A percentile compares a stretch with the other conserved stretches of the same genome.
These are phyloP conservation scores for Drosophila grimshawi DNA, from an alignment of 1,140 invertebrate genomes.

Conservation along the genomic window DNA sequence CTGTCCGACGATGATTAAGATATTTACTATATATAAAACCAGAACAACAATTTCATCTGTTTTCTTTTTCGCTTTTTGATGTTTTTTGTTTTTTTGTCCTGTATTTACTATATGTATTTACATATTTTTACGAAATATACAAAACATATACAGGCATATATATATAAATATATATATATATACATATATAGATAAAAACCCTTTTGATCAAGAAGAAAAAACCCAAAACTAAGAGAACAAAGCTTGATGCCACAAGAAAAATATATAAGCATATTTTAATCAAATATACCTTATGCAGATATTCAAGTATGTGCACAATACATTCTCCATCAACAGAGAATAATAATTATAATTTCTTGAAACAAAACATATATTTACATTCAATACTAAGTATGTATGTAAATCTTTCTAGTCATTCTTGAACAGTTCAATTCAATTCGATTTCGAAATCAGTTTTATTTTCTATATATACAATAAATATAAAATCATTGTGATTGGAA, in stretches of 20 bases:
- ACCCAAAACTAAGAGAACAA: slow-evolving; percentile 5
- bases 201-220: slow-evolving; percentile 17
- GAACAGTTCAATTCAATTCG: too few species aligned
- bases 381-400: too few species aligned
- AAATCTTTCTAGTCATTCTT: too few species aligned
- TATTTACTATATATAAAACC: slow-evolving; percentile 17
- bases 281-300: slow-evolving; percentile 20
- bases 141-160: slow-evolving; percentile 49
- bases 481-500: background rate
- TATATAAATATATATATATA: background rate
- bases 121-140: slow-evolving; percentile 46
- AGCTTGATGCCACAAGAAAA: slow-evolving; percentile 11
- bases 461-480: background rate
- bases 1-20: slow-evolving; percentile 80
- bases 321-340: background rate
- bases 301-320: slow-evolving; percentile 2
- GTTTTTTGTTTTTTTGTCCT: slow-evolving; percentile 31
- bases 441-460: too few species aligned
- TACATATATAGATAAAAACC: slow-evolving; percentile 9
- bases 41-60: slow-evolving; percentile 11
- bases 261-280: slow-evolving; percentile 19
- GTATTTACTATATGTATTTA: slow-evolving; percentile 32
- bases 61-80: slow-evolving; percentile 42
- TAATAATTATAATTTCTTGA: too few species aligned
- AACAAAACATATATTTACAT: background rate